These are phyloP conservation scores for Arrhamphus sclerolepis DNA, from an alignment of 2,797 vertebrate species.

Conservation along the genomic window DNA sequence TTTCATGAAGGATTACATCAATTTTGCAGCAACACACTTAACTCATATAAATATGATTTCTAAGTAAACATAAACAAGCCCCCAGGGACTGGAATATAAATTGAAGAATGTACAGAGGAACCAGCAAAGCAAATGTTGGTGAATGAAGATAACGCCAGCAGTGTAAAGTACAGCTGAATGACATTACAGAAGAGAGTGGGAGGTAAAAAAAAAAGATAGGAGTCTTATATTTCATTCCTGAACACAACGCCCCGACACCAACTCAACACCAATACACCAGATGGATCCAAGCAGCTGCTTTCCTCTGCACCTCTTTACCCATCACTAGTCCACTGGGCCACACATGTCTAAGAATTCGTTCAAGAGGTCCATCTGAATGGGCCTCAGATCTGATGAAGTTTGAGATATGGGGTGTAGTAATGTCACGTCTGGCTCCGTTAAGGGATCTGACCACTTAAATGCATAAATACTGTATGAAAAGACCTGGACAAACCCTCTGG, in stretches of 20 bases:
- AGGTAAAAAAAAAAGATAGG: constrained; percentile 12
- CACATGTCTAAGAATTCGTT: background rate
- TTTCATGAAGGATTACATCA: constrained; percentile 32
- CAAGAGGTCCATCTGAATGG: too few species aligned
- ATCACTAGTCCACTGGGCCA: constrained; percentile 23
- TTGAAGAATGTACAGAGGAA: constrained; percentile 1
- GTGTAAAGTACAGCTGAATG: constrained; percentile 2
- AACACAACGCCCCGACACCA: constrained; percentile 6
- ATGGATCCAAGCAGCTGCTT: constrained; percentile 51
- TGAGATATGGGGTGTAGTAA: too few species aligned
- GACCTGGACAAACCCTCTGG: too few species aligned
- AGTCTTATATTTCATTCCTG: constrained; percentile 35
- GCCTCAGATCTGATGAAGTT: too few species aligned
- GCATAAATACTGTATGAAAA: too few species aligned
- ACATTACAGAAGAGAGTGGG: background rate
- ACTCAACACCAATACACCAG: constrained; percentile 34
- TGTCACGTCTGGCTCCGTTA: too few species aligned
- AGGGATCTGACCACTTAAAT: too few species aligned
- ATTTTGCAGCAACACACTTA: constrained; percentile 21
- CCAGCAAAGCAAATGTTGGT: background rate
- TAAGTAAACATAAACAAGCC: constrained; percentile 49
- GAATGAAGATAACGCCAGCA: constrained; percentile 14
- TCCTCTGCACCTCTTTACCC: constrained; percentile 27
- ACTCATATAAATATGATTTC: constrained; percentile 29
- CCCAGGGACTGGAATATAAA: constrained; percentile 11